Evolutionary conservation across 2,888 invertebrate genomes (phyloP), one percentile per base, ranked within the genome.

Genomic region (Gandaritis pyraliata): DNA sequence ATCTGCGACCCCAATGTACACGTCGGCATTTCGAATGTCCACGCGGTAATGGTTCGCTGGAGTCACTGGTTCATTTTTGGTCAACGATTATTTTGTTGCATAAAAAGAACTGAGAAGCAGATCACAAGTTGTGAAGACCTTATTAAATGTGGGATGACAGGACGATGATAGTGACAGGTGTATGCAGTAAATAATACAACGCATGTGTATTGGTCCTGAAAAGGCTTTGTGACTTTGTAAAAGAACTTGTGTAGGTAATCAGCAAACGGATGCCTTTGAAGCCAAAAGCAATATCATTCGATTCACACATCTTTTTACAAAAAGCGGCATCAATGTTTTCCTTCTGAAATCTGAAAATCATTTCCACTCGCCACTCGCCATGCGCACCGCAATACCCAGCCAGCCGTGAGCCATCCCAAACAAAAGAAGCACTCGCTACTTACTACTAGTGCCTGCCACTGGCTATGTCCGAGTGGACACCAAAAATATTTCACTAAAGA

Each of bases 21-120:
- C 51, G 58, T 62, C 62, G 58, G 36, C 58, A 58, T 62, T 54
- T 58, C 58, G 47, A 62, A 47, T 55, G 55, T 46, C n/a, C 51
- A 46, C 10, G 12, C n/a, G 16, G 41, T 46, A 29, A 33, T 12
- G 10, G 48, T 29, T 15, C 29, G 18, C 1, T 41, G 16, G 36
- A n/a, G 4, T 23, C 45, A 33, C 53, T 45, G 5, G 18, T 15
- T 45, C 12, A 33, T 36, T 45, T 33, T 45, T 45, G 10, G 43
- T 2, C n/a, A 10, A 33, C 8, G 8, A 7, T 33, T 33, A 11
- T 33, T 33, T 33, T 33, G 29, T 29, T 29, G 29, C 29, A 29
- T 29, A 29, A 6, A 29, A 29, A 29, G 2, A 29, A 29, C 2
- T 29, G 29, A 29, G 29, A 29, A 29, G n/a, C n/a, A 29, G 6